phyloP scores from a whole-genome alignment of 1,140 invertebrate species.

The Drosophila bipectinata region DNA sequence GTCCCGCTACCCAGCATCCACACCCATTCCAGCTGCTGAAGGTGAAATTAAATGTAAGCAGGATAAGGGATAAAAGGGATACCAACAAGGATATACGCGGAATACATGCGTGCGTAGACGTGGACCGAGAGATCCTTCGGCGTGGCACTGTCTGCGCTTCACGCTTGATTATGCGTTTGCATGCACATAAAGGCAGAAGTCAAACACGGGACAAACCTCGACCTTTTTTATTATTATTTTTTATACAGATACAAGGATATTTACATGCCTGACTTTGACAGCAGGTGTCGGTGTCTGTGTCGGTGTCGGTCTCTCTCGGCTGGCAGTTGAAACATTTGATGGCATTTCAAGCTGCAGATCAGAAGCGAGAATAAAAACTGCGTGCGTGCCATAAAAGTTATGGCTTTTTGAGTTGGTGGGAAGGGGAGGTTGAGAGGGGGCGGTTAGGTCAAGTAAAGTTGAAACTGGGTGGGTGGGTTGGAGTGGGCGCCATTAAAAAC shows the following conservation, averaged over 20 bases:
- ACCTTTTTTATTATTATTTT: constrained; percentile 55
- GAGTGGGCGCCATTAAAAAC: constrained; percentile 32
- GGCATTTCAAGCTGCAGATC: constrained; percentile 72
- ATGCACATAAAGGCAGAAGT: constrained; percentile 79
- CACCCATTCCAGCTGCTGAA: constrained; percentile 23
- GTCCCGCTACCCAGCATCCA: neutral
- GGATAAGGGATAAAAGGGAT: constrained; percentile 41
- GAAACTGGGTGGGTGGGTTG: neutral
- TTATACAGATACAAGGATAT: constrained; percentile 58
- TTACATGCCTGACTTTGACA: constrained; percentile 73
- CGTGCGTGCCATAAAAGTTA: constrained; percentile 71
- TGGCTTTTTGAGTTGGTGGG: constrained; percentile 2
- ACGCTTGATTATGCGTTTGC: constrained; percentile 80
- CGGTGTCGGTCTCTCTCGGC: constrained; percentile 3
- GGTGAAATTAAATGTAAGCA: constrained; percentile 82
- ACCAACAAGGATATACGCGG: constrained; percentile 3
- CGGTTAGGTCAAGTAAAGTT: constrained; percentile 12
- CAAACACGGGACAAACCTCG: constrained; percentile 74
- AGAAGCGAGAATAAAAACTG: constrained; percentile 53
- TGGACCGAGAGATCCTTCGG: constrained; percentile 14
- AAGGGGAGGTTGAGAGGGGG: neutral
- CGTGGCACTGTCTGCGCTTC: constrained; percentile 37
- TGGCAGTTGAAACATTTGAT: constrained; percentile 63
- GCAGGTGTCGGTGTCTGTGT: constrained; percentile 49
- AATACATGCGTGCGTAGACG: constrained; percentile 37